Conservation (phyloP, 2,888 invertebrate species). For the Apodemia hepburni region DNA sequence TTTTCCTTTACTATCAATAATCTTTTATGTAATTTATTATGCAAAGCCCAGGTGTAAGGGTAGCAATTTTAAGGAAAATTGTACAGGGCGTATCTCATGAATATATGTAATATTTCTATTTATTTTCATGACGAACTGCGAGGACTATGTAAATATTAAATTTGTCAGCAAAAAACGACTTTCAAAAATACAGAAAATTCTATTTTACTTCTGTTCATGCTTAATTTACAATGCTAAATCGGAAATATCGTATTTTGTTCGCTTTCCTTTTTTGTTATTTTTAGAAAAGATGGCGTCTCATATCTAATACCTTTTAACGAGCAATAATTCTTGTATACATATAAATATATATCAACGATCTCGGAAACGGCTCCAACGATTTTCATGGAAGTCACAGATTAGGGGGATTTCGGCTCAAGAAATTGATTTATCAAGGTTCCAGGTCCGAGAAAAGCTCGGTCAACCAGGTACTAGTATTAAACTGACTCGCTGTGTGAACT, state of each 20-base stretch:
- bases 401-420: too few relatives aligned
- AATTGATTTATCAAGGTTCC: too few relatives aligned
- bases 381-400: too few relatives aligned
- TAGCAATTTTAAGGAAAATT: background rate
- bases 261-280: background rate
- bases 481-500: too few relatives aligned
- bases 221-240: background rate
- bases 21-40: background rate
- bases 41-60: background rate
- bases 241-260: background rate
- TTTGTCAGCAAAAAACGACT: background rate
- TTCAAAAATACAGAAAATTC: background rate
- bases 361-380: too few relatives aligned
- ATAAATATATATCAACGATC: too few relatives aligned
- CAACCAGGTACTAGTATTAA: too few relatives aligned
- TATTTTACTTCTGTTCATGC: background rate
- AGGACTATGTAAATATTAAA: background rate
- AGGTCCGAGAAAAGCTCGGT: too few relatives aligned
- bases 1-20: background rate
- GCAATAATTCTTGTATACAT: too few relatives aligned
- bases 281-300: background rate
- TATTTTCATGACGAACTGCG: background rate
- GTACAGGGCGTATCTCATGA: background rate
- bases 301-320: too few relatives aligned
- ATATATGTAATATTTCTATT: conserved; percentile 2